These are phyloP conservation scores for Chalcosyrphus nemorum DNA, from an alignment of 2,888 invertebrate genomes.

Conservation along the genomic window DNA sequence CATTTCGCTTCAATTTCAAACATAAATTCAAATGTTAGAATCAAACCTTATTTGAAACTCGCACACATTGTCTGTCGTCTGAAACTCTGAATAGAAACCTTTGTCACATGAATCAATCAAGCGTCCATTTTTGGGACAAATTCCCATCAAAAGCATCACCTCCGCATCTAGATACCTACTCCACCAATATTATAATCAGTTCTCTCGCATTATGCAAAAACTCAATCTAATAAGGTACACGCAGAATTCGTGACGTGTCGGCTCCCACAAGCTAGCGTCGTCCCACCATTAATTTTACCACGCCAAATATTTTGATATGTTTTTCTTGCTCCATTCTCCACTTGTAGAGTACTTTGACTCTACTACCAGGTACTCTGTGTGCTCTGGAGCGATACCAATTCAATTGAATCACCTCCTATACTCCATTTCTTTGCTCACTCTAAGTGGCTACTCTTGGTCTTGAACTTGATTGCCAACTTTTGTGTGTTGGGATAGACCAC, in stretches of 20 bases:
- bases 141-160: neutral
- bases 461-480: conserved; percentile 66
- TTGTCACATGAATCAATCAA: neutral
- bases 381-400: conserved; percentile 56
- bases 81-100: neutral
- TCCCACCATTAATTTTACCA: conserved; percentile 38
- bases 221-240: conserved; percentile 12
- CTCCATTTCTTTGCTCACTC: conserved; percentile 20
- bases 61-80: neutral
- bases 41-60: neutral
- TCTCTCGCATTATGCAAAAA: neutral
- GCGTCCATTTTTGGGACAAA: neutral
- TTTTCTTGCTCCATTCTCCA: conserved; percentile 42
- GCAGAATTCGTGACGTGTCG: conserved; percentile 23
- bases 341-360: conserved; percentile 1
- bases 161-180: neutral
- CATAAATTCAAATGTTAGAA: no score
- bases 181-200: conserved; percentile 1
- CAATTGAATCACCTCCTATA: conserved; percentile 57
- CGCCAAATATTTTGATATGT: conserved; percentile 64
- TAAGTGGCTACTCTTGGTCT: conserved; percentile 66
- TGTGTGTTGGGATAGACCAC: conserved; percentile 17
- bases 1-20: no score
- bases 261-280: conserved; percentile 4
- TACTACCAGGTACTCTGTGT: conserved; percentile 31